A percentile compares a stretch with the other conserved stretches of the same genome.
Evolutionary conservation across 2,888 invertebrate species (phyloP).

Genomic region (Metallyticus violacea): DNA sequence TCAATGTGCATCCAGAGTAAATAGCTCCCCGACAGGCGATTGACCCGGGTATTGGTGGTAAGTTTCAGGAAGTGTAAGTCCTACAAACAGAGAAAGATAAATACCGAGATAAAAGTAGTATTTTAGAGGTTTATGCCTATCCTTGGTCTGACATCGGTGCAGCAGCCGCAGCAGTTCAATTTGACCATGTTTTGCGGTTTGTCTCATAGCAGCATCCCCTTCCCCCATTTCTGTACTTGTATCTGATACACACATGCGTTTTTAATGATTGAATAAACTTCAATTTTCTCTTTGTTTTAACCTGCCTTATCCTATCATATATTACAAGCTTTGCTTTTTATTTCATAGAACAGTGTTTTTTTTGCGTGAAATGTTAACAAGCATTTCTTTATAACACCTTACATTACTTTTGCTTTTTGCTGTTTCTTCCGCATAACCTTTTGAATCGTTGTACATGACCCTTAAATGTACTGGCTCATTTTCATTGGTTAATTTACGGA

Average conservation of each 20-base stretch:
- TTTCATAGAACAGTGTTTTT: neutral
- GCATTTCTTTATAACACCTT: neutral
- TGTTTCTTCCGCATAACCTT: neutral
- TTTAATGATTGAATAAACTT: neutral
- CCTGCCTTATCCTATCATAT: neutral
- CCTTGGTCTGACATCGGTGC: too few species aligned
- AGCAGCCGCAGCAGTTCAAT: too few species aligned
- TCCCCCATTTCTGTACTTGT: too few species aligned
- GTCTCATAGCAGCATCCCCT: too few species aligned
- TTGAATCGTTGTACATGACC: neutral
- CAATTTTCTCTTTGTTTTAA: neutral
- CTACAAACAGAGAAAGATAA: too few species aligned
- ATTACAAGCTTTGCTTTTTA: neutral
- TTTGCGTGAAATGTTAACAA: neutral
- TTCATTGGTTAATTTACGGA: neutral
- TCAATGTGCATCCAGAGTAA: too few species aligned
- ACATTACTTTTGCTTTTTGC: neutral
- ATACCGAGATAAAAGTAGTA: too few species aligned
- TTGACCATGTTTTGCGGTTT: too few species aligned
- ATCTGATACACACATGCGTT: neutral
- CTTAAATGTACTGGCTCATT: neutral
- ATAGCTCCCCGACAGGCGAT: too few species aligned
- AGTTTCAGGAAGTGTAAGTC: too few species aligned
- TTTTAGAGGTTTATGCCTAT: too few species aligned
- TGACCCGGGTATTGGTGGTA: too few species aligned